Evolutionary conservation across 2,113 vertebrate species (phyloP).

Genomic region (Toxotes chatareus): DNA sequence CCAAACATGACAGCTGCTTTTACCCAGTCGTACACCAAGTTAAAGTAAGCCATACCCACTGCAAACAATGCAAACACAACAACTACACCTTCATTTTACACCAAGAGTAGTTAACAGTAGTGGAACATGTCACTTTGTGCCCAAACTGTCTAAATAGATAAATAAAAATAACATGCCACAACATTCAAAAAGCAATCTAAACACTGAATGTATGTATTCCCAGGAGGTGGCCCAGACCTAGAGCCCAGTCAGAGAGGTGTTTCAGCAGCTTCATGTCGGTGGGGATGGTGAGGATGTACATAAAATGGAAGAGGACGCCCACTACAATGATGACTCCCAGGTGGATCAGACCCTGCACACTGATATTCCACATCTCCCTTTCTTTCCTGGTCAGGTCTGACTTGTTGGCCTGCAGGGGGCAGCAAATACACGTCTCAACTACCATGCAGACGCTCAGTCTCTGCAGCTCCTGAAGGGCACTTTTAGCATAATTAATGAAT

Average conservation of each 20-base stretch:
- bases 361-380: slow-evolving; percentile 90
- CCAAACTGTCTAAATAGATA: background rate
- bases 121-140: background rate
- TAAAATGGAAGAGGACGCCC: slow-evolving; percentile 94
- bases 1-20: slow-evolving; percentile 96
- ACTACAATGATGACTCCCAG: slow-evolving; percentile 84
- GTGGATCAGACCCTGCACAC: slow-evolving; percentile 82
- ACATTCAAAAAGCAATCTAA: background rate
- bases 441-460: background rate
- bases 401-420: slow-evolving; percentile 85
- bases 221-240: slow-evolving; percentile 83
- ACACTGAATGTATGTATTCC: background rate
- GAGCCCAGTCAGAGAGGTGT: slow-evolving; percentile 91
- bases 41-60: slow-evolving; percentile 95
- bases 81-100: background rate
- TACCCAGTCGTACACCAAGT: slow-evolving; percentile 96
- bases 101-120: background rate
- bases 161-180: background rate
- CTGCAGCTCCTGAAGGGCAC: background rate
- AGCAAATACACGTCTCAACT: slow-evolving; percentile 30
- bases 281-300: slow-evolving; percentile 96
- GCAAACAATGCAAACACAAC: slow-evolving; percentile 32
- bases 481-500: background rate
- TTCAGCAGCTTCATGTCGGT: slow-evolving; percentile 89
- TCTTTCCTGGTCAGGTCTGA: slow-evolving; percentile 86